Evolutionary conservation across 2,888 invertebrate species (phyloP), one percentile per base, ranked within the genome.

Genomic region (Acheta domesticus): DNA sequence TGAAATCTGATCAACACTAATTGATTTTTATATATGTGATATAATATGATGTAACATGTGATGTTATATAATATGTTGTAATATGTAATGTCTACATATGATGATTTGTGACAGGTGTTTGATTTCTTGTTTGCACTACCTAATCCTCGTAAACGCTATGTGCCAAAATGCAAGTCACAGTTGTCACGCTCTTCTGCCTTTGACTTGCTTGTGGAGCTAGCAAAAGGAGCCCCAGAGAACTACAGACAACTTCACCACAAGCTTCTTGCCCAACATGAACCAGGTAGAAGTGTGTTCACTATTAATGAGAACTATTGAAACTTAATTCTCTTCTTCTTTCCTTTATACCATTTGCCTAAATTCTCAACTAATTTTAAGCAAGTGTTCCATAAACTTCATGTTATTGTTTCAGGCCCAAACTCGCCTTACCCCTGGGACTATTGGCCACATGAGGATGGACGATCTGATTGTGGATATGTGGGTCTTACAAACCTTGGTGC

Each of bases 391-490:
- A 36, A 36, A 36, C 36, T 36, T 36, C 8, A 1, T 36, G 36
- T 8, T 8, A 36, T 36, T 36, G 8, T 36, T 36, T 36, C 36
- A 36, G 36, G 36, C 36, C 49, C 94, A 0, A 93, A 94, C 85
- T 92, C 93, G 1, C 93, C 95, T 0, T 97, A 97, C 88, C 95
- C 96, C 0, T 98, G 97, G 97, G 98, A 98, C 87, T 97, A 97
- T 87, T 98, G 98, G 98, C 98, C 98, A 3, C 94, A 96, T 81
- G 98, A 98, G 85, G 98, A 97, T 86, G 96, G 96, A 0, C 91
- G 98, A 1, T 94, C 97, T 0, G 96, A 96, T 85, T 97, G 96
- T 86, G 98, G 98, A 16, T 97, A 96, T 87, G 97, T 97, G 1
- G 98, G 98, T 0, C 89, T 98, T 8, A 96, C 97, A 0, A 98